phyloP scores from a whole-genome alignment of 2,113 vertebrate genomes.

The Carlito syrichta region DNA sequence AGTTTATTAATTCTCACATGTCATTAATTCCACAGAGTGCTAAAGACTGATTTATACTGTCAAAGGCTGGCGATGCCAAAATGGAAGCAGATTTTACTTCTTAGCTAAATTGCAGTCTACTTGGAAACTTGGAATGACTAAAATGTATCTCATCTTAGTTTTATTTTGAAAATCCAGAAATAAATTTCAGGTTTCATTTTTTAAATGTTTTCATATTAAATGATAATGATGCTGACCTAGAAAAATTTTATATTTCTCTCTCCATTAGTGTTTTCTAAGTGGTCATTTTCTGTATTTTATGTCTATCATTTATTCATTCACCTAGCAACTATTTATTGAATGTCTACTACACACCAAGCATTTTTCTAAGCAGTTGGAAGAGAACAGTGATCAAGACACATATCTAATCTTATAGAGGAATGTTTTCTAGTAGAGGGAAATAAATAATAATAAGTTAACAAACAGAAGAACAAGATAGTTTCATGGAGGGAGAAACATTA shows the following conservation, averaged over 20 bases:
- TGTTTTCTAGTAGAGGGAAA: neutral
- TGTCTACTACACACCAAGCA: neutral
- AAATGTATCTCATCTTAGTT: slow-evolving; percentile 33
- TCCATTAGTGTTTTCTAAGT: slow-evolving; percentile 30
- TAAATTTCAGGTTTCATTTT: neutral
- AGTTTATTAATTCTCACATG: slow-evolving; percentile 55
- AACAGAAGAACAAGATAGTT: neutral
- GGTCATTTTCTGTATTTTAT: neutral
- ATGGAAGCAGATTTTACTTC: slow-evolving; percentile 52
- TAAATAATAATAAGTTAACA: neutral
- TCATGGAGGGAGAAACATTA: neutral
- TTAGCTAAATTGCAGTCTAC: slow-evolving; percentile 35
- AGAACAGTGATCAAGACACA: neutral
- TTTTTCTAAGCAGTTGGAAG: neutral
- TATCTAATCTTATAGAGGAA: neutral
- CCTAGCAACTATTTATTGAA: neutral
- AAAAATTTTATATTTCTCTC: neutral
- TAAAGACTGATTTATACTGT: slow-evolving; percentile 46
- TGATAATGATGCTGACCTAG: neutral
- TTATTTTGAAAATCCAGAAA: slow-evolving; percentile 42
- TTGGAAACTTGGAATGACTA: neutral
- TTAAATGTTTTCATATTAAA: slow-evolving; percentile 16
- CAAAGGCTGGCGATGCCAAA: slow-evolving; percentile 10
- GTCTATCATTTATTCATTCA: neutral
- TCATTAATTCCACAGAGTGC: neutral